These are phyloP conservation scores for Acrossocheilus fasciatus DNA, from an alignment of 2,797 vertebrate species.

Conservation along the genomic window DNA sequence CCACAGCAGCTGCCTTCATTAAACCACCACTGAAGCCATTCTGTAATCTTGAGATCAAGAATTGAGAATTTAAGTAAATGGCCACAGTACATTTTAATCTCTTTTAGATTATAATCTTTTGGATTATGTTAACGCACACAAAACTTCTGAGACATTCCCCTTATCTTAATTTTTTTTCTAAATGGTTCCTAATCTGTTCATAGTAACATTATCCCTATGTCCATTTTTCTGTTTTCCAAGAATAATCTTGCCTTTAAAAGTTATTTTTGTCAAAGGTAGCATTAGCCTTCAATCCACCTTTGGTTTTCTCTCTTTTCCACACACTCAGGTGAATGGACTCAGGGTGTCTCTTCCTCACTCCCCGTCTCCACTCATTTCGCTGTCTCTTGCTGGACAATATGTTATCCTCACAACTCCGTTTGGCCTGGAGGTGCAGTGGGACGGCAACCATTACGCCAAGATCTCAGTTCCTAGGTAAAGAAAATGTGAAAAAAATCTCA, in stretches of 20 bases:
- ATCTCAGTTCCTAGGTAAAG: conserved; percentile 80
- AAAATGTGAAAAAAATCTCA: background rate
- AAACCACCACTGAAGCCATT: background rate
- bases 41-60: background rate
- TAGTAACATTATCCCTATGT: background rate
- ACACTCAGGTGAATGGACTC: conserved; percentile 74
- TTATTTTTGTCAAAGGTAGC: no score
- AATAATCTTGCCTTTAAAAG: background rate
- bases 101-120: background rate
- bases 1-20: background rate
- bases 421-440: conserved; percentile 82
- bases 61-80: background rate
- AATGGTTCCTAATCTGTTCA: background rate
- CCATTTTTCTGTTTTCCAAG: background rate
- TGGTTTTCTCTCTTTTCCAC: background rate
- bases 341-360: conserved; percentile 77
- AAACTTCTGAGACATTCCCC: no score
- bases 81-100: background rate
- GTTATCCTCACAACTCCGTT: conserved; percentile 78
- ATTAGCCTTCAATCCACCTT: background rate
- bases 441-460: conserved; percentile 82
- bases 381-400: conserved; percentile 79
- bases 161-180: no score
- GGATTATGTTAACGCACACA: background rate
- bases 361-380: conserved; percentile 71